Percentiles rank a stretch among this genome's conserved stretches.
phyloP scores from a whole-genome alignment of 2,888 invertebrate genomes.

The Kuschelorhynchus macadamiae region DNA sequence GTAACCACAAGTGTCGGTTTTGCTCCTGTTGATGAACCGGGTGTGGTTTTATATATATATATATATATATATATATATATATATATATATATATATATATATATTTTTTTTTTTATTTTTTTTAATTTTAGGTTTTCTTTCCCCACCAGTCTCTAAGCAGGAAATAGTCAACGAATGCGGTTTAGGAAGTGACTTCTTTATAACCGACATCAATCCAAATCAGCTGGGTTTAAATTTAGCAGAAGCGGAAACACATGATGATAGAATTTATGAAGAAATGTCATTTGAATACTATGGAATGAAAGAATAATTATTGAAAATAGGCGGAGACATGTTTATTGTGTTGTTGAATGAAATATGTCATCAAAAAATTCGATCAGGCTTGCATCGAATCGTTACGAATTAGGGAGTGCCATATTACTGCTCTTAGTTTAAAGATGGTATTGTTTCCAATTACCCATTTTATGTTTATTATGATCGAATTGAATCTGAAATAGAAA shows the following conservation, averaged over 20 bases:
- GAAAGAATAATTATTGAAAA: constrained; percentile 34
- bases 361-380: too few species aligned
- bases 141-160: constrained; percentile 80
- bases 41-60: too few species aligned
- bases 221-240: constrained; percentile 70
- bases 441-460: too few species aligned
- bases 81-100: too few species aligned
- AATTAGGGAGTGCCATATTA: background rate
- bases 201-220: constrained; percentile 72
- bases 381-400: background rate
- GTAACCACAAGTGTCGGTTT: too few species aligned
- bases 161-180: constrained; percentile 85
- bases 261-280: constrained; percentile 71
- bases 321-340: background rate
- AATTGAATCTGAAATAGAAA: too few species aligned
- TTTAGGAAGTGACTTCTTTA: constrained; percentile 73
- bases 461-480: too few species aligned
- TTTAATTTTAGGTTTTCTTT: too few species aligned
- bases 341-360: background rate
- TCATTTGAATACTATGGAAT: constrained; percentile 72
- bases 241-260: constrained; percentile 70
- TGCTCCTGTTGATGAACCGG: too few species aligned
- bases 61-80: too few species aligned
- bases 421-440: background rate
- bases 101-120: too few species aligned